Base-by-base conservation (phyloP, 1,140 invertebrate genomes). In the Nasonia vitripennis region DNA sequence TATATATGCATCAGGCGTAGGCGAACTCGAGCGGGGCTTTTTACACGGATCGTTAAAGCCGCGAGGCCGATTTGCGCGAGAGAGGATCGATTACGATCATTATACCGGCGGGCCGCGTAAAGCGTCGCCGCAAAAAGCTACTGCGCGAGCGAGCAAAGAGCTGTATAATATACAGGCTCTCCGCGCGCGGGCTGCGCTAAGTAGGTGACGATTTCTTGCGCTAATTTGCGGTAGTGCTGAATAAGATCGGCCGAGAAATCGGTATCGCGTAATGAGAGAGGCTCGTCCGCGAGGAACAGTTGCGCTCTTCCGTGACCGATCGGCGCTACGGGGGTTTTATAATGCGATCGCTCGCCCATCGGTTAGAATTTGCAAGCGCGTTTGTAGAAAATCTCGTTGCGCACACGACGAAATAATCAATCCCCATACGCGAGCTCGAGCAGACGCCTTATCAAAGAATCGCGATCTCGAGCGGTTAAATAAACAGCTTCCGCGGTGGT, bases 401-500 rank as follows among this genome's bases (percentile, higher is more conserved):
- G 34, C 34, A 6, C 5, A 34, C 27, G 27, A 71, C 27, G 10
- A 34, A 71, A 71, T 71, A 71, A 34, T 62, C 17, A 20, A 62
- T 62, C n/a, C 17, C 55, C 17, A 27, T 27, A 27, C 27, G 17
- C 6, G 62, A 62, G 68, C 68, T 20, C 1, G 27, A 27, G 27
- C 27, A 27, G 27, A 27, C 51, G 51, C 51, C 2, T 37, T 37
- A 37, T 37, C 34, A 37, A 37, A 37, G 45, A 48, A 48, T 48
- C 45, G 6, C 9, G 31, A 68, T 70, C 10, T 23, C 0, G 17
- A 51, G 27, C 81, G 34, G 20, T 17, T 75, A 80, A 84, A 84
- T 84, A 84, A 84, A 84, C 12, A 79, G 27, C 79, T 84, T 84
- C 83, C 78, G 78, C 77, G 10, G 11, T 20, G 74, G 71, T 81